Base-by-base conservation (phyloP, 2,797 vertebrate species). In the Enteromius radiatus region DNA sequence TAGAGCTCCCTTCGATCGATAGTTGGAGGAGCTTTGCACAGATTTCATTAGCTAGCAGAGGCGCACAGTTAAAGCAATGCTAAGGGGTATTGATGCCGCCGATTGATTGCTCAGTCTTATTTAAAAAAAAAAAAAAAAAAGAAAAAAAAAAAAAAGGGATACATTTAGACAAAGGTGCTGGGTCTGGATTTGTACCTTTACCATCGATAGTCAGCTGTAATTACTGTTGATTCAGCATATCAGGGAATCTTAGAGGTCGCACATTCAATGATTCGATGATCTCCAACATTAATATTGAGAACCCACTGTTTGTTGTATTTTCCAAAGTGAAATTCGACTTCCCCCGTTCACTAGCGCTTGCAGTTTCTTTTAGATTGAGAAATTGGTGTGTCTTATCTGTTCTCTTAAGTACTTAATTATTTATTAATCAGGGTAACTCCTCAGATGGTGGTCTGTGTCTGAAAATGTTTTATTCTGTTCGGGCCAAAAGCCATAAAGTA, bases 41-140 rank as follows among this genome's bases (percentile, higher is more conserved):
- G 89, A 94, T 96, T 97, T 93, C 94, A 96, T 96, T 96, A 95
- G 94, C 93, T 89, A 87, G 92, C 89, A 94, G 93, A 91, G 89
- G 90, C 91, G 87, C 87, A 89, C 88, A 59, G 93, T 94, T 95
- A 95, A 96, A 95, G 90, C 91, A 93, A 95, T 95, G 94, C 93
- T 96, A 97, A 96, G 91, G 88, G 93, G 91, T 95, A 97, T 95
- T 89, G 95, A 96, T 92, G 91, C 94, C 90, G 92, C 92, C 88
- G 94, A 95, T 95, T 95, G 96, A 96, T 95, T 96, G 95, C 95
- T 95, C 93, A 94, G 86, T 94, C 92, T 91, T 94, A 91, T 93
- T 92, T 92, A 93, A 93, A 93, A 93, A 67, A 52, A 23, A 23
- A 8, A 43, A 8, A 2, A n/a, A n/a, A n/a, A n/a, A n/a, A n/a